Base-by-base conservation (phyloP, 2,888 invertebrate genomes). In the Junonia oenone region DNA sequence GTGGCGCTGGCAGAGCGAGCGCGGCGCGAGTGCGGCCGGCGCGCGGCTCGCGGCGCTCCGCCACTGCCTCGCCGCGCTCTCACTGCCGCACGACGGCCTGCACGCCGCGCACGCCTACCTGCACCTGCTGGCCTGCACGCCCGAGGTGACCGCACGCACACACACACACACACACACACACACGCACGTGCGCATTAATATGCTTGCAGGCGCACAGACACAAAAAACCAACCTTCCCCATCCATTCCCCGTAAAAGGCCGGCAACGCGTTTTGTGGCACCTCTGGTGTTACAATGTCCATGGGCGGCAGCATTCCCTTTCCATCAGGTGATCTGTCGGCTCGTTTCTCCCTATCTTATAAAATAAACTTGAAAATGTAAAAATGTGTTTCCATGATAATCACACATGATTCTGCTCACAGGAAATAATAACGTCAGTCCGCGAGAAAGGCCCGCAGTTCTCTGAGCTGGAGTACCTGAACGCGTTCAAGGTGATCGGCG, bases 51-150 rank as follows among this genome's bases (percentile, higher is more conserved):
- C 78, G 37, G 72, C 83, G 56, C 77, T 87, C 62, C 75, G 86
- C 0, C 87, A 88, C 76, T 85, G 83, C 65, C 81, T 88, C 1
- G 87, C 89, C 48, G 87, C 89, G 59, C 80, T 89, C 49, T 65
- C 71, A 50, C 75, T 84, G 67, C 86, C 89, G 55, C 84, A 82
- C 70, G 72, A 70, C 55, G 85, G 87, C 0, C 90, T 99, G 67
- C 98, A 98, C 81, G 94, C 97, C 72, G 98, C 98, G 0, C 92
- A 96, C 69, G 94, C 94, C 65, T 98, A 97, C 85, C 96, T 96
- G 73, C 96, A 97, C 69, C 91, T 98, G 64, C 94, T 98, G 58
- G 94, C 95, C 65, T 92, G 94, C 69, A 92, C 94, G 17, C 96
- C 96, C 0, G 95, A 97, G 86, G 96, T 96, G 79, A 15, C 15